A percentile compares a stretch with the other conserved stretches of the same genome.
These are phyloP conservation scores for Coelogynopora nodosa DNA, from an alignment of 2,888 invertebrate species.

Conservation along the genomic window DNA sequence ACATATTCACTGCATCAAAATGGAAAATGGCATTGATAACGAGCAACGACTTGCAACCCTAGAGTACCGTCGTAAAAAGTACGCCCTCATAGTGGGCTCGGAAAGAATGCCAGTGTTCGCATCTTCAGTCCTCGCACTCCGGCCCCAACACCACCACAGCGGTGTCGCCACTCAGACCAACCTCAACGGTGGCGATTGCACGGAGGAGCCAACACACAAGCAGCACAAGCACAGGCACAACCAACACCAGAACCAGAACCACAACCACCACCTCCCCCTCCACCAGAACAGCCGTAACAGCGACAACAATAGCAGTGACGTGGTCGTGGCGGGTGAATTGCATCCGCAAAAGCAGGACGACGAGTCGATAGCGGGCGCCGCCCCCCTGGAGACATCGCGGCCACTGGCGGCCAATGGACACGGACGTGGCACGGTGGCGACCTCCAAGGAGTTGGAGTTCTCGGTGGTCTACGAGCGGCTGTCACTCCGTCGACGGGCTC, in stretches of 20 bases:
- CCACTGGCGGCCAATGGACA: background rate
- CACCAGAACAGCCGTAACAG: background rate
- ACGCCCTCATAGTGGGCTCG: background rate
- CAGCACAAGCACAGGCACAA: background rate
- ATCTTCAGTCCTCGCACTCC: background rate
- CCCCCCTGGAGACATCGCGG: background rate
- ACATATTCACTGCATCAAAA: no score
- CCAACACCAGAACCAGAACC: background rate
- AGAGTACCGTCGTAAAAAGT: background rate
- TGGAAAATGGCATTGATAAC: no score
- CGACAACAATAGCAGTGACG: background rate
- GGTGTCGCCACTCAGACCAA: background rate
- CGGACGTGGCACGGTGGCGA: background rate
- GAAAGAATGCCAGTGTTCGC: background rate
- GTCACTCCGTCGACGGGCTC: background rate
- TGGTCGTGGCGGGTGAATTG: background rate
- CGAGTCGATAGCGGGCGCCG: background rate
- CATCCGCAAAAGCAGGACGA: background rate
- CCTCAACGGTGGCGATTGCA: no score
- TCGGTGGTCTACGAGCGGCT: background rate
- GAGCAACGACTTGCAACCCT: no score
- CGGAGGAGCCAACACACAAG: background rate
- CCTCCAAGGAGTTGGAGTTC: background rate
- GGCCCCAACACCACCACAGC: background rate
- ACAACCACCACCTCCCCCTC: background rate